A percentile compares a stretch with the other conserved stretches of the same genome.
phyloP scores from a whole-genome alignment of 2,888 invertebrate genomes.

The Lomographa bimaculata region DNA sequence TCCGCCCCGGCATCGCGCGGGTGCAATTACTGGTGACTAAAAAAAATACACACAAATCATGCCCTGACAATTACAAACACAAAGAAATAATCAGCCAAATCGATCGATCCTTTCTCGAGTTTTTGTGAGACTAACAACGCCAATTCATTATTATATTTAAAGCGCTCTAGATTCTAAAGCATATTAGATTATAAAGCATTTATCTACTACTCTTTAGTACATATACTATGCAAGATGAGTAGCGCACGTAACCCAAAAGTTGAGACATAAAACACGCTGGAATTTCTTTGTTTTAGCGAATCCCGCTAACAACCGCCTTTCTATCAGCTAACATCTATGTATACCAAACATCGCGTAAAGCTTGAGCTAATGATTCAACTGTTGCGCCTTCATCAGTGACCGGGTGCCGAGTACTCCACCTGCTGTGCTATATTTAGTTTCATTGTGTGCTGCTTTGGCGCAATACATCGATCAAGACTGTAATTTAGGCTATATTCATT shows the following conservation, averaged over 20 bases:
- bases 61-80: no score
- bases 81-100: no score
- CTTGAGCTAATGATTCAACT: constrained; percentile 45
- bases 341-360: constrained; percentile 28
- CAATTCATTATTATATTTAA: no score
- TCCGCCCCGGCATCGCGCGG: no score
- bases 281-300: constrained; percentile 16
- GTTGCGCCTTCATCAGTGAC: constrained; percentile 55
- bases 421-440: constrained; percentile 75
- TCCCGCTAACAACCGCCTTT: constrained; percentile 5
- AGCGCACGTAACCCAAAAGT: constrained; percentile 6
- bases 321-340: constrained; percentile 16
- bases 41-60: no score
- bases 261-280: constrained; percentile 11
- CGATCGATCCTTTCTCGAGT: no score
- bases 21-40: no score
- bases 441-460: constrained; percentile 67
- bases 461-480: constrained; percentile 59
- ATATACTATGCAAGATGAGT: constrained; percentile 7
- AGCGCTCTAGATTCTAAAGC: no score
- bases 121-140: no score
- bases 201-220: no score
- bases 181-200: no score
- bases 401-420: constrained; percentile 60
- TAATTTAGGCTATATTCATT: constrained; percentile 31